Evolutionary conservation across 2,113 vertebrate genomes (phyloP).

Genomic region (Lagopus leucura): DNA sequence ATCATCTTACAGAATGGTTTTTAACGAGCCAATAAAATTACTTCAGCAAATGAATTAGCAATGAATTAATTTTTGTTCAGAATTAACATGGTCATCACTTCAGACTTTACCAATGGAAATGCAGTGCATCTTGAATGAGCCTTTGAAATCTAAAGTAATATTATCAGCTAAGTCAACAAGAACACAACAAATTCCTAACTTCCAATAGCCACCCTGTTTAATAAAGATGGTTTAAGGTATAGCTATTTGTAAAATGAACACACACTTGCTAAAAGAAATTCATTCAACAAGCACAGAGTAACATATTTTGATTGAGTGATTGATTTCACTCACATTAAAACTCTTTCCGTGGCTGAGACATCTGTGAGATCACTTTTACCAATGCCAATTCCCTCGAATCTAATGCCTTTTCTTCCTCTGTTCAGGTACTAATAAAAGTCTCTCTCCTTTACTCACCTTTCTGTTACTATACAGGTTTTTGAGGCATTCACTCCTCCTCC

Average conservation of each 20-base stretch:
- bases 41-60: background rate
- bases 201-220: background rate
- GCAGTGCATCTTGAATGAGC: background rate
- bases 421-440: background rate
- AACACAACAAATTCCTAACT: background rate
- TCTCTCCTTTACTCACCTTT: background rate
- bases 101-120: background rate
- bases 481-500: background rate
- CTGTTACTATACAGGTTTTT: background rate
- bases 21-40: background rate
- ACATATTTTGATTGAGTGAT: background rate
- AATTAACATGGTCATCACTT: background rate
- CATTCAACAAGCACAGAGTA: background rate
- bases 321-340: background rate
- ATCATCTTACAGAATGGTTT: background rate
- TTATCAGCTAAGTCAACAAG: background rate
- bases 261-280: background rate
- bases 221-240: background rate
- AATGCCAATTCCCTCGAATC: background rate
- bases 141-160: background rate
- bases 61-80: background rate
- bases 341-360: background rate
- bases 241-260: background rate
- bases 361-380: background rate
- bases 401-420: background rate